Percentiles rank a stretch among this genome's conserved stretches.
phyloP scores from a whole-genome alignment of 2,888 invertebrate genomes.

The Melipona bicolor region DNA sequence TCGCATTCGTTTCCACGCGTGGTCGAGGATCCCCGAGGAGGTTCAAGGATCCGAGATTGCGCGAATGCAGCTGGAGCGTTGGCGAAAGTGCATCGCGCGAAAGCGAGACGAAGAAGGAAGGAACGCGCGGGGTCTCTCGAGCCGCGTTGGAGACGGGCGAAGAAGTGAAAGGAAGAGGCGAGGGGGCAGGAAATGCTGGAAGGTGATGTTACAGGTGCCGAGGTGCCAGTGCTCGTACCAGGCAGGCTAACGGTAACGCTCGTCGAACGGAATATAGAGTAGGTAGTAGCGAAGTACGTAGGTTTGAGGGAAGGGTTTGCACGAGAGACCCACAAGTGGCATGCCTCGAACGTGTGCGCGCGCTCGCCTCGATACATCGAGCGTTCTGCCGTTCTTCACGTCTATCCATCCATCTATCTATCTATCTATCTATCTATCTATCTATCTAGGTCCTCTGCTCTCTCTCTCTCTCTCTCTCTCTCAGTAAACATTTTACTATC shows the following conservation, averaged over 20 bases:
- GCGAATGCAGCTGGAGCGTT: neutral
- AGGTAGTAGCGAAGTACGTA: slow-evolving; percentile 64
- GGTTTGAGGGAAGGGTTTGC: slow-evolving; percentile 65
- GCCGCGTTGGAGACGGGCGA: slow-evolving; percentile 6
- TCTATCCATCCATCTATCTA: slow-evolving; percentile 18
- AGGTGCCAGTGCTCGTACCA: slow-evolving; percentile 71
- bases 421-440: slow-evolving; percentile 21
- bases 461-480: slow-evolving; percentile 47
- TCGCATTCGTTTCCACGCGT: slow-evolving; percentile 1
- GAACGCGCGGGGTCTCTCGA: neutral
- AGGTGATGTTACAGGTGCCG: slow-evolving; percentile 70
- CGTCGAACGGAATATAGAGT: slow-evolving; percentile 78
- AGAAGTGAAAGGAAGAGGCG: slow-evolving; percentile 31
- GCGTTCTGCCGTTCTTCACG: slow-evolving; percentile 4
- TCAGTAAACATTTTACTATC: slow-evolving; percentile 59
- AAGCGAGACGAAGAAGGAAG: no score
- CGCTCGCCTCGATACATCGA: slow-evolving; percentile 41
- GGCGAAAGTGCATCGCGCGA: neutral
- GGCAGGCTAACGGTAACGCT: slow-evolving; percentile 70
- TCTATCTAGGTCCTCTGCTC: slow-evolving; percentile 24
- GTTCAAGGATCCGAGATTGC: neutral
- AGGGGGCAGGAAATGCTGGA: slow-evolving; percentile 42
- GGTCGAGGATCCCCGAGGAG: neutral
- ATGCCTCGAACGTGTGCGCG: slow-evolving; percentile 60
- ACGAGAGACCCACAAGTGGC: slow-evolving; percentile 73